Base-by-base conservation (phyloP, 2,888 invertebrate genomes). In the Idaea biselata region DNA sequence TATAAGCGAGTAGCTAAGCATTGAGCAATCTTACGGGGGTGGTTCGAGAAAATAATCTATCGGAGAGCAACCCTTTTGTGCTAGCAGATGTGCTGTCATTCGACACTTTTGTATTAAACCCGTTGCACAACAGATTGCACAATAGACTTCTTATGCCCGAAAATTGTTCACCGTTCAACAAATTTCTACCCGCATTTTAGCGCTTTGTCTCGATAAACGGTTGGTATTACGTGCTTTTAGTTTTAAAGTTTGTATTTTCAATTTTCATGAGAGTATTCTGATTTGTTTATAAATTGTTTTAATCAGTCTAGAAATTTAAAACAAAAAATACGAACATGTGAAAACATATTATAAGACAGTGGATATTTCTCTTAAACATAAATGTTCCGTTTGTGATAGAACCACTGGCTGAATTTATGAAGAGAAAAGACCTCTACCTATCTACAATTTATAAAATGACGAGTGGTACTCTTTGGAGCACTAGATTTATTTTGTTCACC, bases 101-200 rank as follows among this genome's bases (percentile, higher is more conserved):
- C 89, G 91, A 92, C 92, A 92, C 92, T 92, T 92, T 91, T 92
- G 92, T 92, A 92, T 91, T 91, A 92, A 79, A 88, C 88, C 87
- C 88, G 88, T 92, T 92, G 92, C 91, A 92, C 92, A 91, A 91
- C 91, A 25, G 25, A 25, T 25, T 25, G 25, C 25, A 25, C 25
- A 92, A 92, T 87, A 74, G 88, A 86, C 87, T 86, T 89, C 91
- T 91, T 91, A 87, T 88, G 86, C 86, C 88, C 90, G 88, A 91
- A 91, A 91, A 90, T 88, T 89, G 90, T 91, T 84, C 87, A 87
- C 81, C 87, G 88, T 83, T 87, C 84, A 83, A 84, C 44, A 83
- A 87, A 85, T 84, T 84, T 86, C 86, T 77, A 86, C 91, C 92
- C 91, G 91, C 89, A 92, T 91, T 87, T 82, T 82, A 85, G 77